Conservation (phyloP, 2,888 invertebrate species). For the Leptinotarsa rubiginosa region DNA sequence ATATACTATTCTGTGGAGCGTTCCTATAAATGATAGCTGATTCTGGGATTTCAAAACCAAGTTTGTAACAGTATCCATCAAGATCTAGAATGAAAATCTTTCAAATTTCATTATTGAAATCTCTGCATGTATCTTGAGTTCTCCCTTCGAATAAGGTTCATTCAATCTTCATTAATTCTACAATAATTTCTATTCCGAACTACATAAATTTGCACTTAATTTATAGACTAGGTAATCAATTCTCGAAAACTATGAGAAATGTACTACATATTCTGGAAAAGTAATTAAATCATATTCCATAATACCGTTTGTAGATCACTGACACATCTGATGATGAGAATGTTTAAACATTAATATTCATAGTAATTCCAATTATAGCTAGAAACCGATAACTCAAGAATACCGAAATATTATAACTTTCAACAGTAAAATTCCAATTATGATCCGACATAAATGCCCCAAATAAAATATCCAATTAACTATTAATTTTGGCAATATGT, state of each 20-base stretch:
- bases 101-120: no score
- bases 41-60: no score
- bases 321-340: not conserved
- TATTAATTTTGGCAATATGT: slow-evolving; percentile 19
- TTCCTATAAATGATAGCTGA: no score
- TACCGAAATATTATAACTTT: not conserved
- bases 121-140: no score
- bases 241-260: not conserved
- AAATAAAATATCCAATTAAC: slow-evolving; percentile 4
- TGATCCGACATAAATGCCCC: slow-evolving; percentile 5
- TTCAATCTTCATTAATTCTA: no score
- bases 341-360: slow-evolving; percentile 12
- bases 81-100: no score
- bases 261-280: not conserved
- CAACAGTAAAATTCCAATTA: slow-evolving; percentile 21
- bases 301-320: not conserved
- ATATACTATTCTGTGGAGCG: no score
- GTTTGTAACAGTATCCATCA: no score
- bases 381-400: slow-evolving; percentile 4
- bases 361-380: not conserved
- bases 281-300: not conserved
- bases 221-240: not conserved
- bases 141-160: no score
- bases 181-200: no score
- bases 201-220: not conserved